Conservation (phyloP, 2,113 vertebrate species). For the Vidua chalybeata region DNA sequence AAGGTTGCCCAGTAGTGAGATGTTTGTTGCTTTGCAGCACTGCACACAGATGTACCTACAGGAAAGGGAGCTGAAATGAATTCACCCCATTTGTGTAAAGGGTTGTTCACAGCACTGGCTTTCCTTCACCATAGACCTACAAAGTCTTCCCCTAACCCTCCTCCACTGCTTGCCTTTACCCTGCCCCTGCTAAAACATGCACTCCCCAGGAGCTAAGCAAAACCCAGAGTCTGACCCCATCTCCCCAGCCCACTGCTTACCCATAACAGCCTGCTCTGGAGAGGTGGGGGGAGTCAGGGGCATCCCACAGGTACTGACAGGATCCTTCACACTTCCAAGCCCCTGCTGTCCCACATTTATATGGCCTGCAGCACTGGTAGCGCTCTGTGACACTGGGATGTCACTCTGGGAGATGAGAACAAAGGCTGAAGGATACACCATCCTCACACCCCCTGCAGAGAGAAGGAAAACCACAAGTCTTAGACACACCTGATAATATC, state of each 20-base stretch:
- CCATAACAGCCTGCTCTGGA: slow-evolving; percentile 88
- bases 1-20: background rate
- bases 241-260: slow-evolving; percentile 60
- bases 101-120: background rate
- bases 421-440: slow-evolving; percentile 96
- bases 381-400: slow-evolving; percentile 84
- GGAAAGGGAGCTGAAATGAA: background rate
- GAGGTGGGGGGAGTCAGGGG: slow-evolving; percentile 95
- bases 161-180: background rate
- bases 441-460: slow-evolving; percentile 89
- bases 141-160: background rate
- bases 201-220: background rate
- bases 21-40: background rate
- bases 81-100: background rate
- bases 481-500: background rate
- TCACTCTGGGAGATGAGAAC: slow-evolving; percentile 95
- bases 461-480: background rate
- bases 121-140: background rate
- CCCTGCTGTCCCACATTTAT: slow-evolving; percentile 71
- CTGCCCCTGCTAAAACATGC: background rate
- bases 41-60: background rate
- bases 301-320: slow-evolving; percentile 86
- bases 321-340: slow-evolving; percentile 84
- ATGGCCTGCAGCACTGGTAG: slow-evolving; percentile 76
- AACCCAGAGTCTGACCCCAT: background rate